Evolutionary conservation across 2,113 vertebrate species (phyloP).

Genomic region (Callaeas wilsoni): DNA sequence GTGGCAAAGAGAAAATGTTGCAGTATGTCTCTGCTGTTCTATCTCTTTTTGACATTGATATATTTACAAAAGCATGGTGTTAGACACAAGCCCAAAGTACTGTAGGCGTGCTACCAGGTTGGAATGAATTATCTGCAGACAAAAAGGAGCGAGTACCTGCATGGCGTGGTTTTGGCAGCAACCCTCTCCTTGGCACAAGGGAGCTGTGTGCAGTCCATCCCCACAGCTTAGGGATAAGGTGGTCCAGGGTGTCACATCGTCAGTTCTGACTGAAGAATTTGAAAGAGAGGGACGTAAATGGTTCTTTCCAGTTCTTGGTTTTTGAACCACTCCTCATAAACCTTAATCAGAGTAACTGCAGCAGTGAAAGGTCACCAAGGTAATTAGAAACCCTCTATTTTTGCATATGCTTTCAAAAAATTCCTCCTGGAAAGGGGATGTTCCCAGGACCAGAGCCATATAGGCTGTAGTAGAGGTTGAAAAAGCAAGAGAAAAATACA

Average conservation of each 20-base stretch:
- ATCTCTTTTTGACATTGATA: not conserved
- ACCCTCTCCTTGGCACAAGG: not conserved
- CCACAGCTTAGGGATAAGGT: not conserved
- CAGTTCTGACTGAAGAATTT: not conserved
- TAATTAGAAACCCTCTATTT: not conserved
- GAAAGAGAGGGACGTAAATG: not conserved
- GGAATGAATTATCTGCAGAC: not conserved
- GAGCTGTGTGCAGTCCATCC: not conserved
- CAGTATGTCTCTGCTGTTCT: not conserved
- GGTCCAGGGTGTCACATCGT: not conserved
- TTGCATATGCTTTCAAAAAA: not conserved
- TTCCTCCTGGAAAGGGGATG: not conserved
- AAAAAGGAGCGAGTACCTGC: not conserved
- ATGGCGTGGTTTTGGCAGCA: not conserved
- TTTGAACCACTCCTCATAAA: not conserved
- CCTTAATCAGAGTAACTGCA: not conserved
- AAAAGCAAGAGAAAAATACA: not conserved
- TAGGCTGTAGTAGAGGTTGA: not conserved
- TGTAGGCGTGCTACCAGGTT: not conserved
- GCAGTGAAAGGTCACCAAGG: not conserved
- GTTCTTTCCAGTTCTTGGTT: not conserved
- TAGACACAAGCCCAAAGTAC: not conserved
- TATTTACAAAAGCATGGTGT: not conserved
- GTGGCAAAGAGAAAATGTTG: not conserved
- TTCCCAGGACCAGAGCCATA: not conserved